phyloP scores from a whole-genome alignment of 2,888 invertebrate genomes.

The Agrochola circellaris region DNA sequence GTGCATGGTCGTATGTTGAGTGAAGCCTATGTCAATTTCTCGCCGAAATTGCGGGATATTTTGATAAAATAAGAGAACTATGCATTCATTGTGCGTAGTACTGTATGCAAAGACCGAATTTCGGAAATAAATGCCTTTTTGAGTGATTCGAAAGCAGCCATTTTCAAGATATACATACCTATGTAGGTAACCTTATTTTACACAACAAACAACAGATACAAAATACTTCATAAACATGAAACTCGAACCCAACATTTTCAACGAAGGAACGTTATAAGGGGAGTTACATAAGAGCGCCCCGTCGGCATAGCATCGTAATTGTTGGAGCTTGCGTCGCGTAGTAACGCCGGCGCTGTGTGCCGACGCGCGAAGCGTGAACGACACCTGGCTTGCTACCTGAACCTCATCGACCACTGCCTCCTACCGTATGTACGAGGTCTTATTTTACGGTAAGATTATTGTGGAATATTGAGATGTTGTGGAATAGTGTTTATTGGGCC shows the following conservation, averaged over 20 bases:
- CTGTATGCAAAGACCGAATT: too few species aligned
- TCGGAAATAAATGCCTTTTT: not conserved
- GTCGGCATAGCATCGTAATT: conserved; percentile 46
- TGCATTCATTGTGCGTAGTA: too few species aligned
- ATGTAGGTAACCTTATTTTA: too few species aligned
- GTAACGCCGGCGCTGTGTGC: conserved; percentile 70
- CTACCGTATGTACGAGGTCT: conserved; percentile 44
- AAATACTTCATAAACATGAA: conserved; percentile 29
- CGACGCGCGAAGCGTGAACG: conserved; percentile 76
- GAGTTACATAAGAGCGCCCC: conserved; percentile 54
- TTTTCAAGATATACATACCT: not conserved
- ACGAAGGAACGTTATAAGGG: conserved; percentile 38
- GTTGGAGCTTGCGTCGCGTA: conserved; percentile 66
- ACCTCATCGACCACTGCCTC: conserved; percentile 45
- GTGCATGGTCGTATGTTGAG: too few species aligned
- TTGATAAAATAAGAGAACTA: too few species aligned
- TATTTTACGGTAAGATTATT: conserved; percentile 50
- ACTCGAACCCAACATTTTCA: conserved; percentile 14
- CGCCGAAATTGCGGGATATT: too few species aligned
- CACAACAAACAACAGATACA: not conserved
- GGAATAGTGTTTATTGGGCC: not conserved
- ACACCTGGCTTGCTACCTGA: conserved; percentile 72
- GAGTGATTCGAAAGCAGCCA: too few species aligned
- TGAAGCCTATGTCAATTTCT: too few species aligned
- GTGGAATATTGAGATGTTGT: conserved; percentile 18